Base-by-base conservation (phyloP, 2,797 vertebrate species). In the Nyctalus aviator region DNA sequence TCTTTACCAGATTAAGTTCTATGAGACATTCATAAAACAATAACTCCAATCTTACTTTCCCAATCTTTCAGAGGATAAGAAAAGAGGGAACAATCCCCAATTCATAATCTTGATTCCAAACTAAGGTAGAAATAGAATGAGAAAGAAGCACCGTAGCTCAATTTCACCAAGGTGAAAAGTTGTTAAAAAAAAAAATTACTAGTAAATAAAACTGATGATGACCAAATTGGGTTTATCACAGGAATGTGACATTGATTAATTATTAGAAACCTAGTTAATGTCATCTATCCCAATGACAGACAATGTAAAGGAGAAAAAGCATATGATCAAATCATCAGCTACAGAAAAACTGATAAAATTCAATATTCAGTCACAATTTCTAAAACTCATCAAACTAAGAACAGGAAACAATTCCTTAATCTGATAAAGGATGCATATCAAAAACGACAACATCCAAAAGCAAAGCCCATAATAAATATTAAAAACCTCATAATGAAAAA, bases 251-350 rank as follows among this genome's bases (percentile, higher is more conserved):
- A 21, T 35, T 55, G n/a, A 77, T 53, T 55, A 55, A 53, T 53
- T 55, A 78, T 14, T 25, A 78, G 75, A 37, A 55, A 77, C 82
- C 4, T 35, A 20, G 64, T 64, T 76, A 69, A 86, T 53, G n/a
- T 53, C 62, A 71, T 76, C 53, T 25, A 90, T 64, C 12, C 35
- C n/a, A 82, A 64, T 55, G 73, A 76, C 18, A 89, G 73, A 71
- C 18, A 89, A 68, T 62, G 18, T 71, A 90, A 59, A 94, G 57
- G 35, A 68, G 27, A 85, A 77, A 89, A 90, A 44, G 20, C 18
- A 44, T 44, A 79, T 76, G 23, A 81, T n/a, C 41, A 88, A 55
- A 75, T 85, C 32, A 88, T 84, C 72, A 76, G 75, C n/a, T 77
- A 50, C 46, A 83, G 87, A 82, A 82, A 82, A 64, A 57, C 53